phyloP scores from a whole-genome alignment of 2,888 invertebrate species.

The Diloba caeruleocephala region DNA sequence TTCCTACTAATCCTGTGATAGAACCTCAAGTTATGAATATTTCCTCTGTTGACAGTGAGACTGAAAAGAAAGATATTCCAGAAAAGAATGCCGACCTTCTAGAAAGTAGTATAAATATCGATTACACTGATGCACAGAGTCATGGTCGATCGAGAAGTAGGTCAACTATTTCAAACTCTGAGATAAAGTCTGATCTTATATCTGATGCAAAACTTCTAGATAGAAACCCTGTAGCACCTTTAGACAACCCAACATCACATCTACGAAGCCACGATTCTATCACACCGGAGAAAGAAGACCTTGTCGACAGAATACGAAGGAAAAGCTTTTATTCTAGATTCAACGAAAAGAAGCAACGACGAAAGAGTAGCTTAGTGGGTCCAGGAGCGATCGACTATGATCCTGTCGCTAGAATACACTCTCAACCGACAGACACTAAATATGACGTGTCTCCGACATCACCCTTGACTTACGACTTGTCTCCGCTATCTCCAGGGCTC shows the following conservation, averaged over 20 bases:
- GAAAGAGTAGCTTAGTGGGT: constrained; percentile 91
- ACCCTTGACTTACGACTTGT: constrained; percentile 77
- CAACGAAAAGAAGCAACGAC: constrained; percentile 93
- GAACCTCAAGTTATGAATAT: constrained; percentile 82
- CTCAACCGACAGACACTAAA: constrained; percentile 71
- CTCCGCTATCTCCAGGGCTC: constrained; percentile 81
- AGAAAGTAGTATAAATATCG: constrained; percentile 63
- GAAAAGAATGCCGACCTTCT: constrained; percentile 70
- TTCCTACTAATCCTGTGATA: constrained; percentile 89
- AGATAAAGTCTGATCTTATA: constrained; percentile 82
- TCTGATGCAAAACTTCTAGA: constrained; percentile 68
- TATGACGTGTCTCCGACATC: constrained; percentile 81
- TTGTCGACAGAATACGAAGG: constrained; percentile 95
- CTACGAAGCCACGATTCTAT: constrained; percentile 82
- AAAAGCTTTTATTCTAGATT: constrained; percentile 97
- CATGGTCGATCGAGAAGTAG: constrained; percentile 82
- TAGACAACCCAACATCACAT: constrained; percentile 71
- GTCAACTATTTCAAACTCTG: constrained; percentile 83
- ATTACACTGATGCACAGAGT: constrained; percentile 63
- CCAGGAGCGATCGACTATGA: constrained; percentile 90
- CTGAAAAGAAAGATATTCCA: constrained; percentile 69
- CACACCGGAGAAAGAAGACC: constrained; percentile 91
- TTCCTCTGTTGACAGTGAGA: constrained; percentile 73
- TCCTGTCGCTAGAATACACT: constrained; percentile 82
- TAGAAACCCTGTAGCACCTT: constrained; percentile 65